These are phyloP conservation scores for Xiphophorus couchianus DNA, from an alignment of 2,113 vertebrate genomes.

Conservation along the genomic window DNA sequence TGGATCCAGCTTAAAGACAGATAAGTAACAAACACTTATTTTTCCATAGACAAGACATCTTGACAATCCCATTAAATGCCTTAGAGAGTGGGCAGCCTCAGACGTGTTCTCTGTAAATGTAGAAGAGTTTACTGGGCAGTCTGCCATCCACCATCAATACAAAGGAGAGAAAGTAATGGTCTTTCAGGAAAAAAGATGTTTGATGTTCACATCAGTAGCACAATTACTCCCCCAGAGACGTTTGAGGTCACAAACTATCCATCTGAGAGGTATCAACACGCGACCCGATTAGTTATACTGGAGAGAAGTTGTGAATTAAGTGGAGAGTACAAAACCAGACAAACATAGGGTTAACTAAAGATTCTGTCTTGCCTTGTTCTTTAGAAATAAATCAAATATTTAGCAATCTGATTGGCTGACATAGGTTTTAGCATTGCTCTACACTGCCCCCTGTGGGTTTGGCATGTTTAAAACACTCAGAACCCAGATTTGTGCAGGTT, in stretches of 20 bases:
- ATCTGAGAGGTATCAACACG: constrained; percentile 51
- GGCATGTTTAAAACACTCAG: no score
- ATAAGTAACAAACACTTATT: not conserved
- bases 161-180: constrained; percentile 48
- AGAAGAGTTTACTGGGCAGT: constrained; percentile 52
- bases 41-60: constrained; percentile 25
- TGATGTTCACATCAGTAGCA: constrained; percentile 47
- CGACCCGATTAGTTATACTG: constrained; percentile 37
- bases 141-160: constrained; percentile 50
- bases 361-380: constrained; percentile 8
- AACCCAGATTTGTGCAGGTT: no score
- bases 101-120: constrained; percentile 24
- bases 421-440: no score
- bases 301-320: constrained; percentile 36
- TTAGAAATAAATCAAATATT: constrained; percentile 13
- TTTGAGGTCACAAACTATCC: constrained; percentile 48
- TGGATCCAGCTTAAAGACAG: not conserved
- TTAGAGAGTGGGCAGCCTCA: constrained; percentile 26
- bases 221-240: constrained; percentile 59
- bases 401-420: not conserved
- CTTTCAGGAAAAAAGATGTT: constrained; percentile 37
- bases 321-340: constrained; percentile 39
- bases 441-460: no score
- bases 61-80: constrained; percentile 45
- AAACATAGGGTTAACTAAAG: constrained; percentile 54